Evolutionary conservation across 2,797 vertebrate species (phyloP).

Genomic region (Lepilemur septentrionalis): DNA sequence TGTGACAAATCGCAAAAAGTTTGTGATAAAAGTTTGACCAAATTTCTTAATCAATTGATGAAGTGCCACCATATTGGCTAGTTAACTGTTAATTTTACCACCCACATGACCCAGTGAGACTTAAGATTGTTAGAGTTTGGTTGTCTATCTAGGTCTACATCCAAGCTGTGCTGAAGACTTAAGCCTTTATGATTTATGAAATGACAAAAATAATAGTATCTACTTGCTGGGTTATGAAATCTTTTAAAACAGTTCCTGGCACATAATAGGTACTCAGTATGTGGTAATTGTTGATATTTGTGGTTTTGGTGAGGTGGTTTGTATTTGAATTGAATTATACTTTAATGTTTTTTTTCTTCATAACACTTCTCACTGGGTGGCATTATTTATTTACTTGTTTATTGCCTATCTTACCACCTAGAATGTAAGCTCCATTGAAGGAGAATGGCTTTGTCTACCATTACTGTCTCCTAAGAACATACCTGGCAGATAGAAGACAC

Average conservation of each 20-base stretch:
- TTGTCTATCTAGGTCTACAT: not conserved
- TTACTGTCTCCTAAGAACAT: not conserved
- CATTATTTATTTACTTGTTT: not conserved
- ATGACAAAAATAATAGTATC: not conserved
- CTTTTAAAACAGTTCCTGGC: constrained; percentile 25
- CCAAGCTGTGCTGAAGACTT: not conserved
- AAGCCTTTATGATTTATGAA: not conserved
- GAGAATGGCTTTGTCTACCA: not conserved
- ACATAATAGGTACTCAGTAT: not conserved
- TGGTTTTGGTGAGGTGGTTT: not conserved
- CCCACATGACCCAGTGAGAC: not conserved
- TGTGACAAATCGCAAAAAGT: not conserved
- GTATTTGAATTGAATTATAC: constrained; percentile 21
- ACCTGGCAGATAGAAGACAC: not conserved
- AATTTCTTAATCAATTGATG: constrained; percentile 16
- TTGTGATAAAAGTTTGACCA: not conserved
- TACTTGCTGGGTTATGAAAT: not conserved
- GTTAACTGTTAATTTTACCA: not conserved
- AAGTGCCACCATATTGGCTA: not conserved
- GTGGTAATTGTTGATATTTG: not conserved
- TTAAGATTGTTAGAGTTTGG: not conserved
- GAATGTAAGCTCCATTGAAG: not conserved
- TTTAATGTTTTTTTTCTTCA: not conserved
- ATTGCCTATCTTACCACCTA: not conserved
- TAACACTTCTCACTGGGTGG: not conserved